Conservation (phyloP, 2,113 vertebrate species). For the Eptesicus fuscus region DNA sequence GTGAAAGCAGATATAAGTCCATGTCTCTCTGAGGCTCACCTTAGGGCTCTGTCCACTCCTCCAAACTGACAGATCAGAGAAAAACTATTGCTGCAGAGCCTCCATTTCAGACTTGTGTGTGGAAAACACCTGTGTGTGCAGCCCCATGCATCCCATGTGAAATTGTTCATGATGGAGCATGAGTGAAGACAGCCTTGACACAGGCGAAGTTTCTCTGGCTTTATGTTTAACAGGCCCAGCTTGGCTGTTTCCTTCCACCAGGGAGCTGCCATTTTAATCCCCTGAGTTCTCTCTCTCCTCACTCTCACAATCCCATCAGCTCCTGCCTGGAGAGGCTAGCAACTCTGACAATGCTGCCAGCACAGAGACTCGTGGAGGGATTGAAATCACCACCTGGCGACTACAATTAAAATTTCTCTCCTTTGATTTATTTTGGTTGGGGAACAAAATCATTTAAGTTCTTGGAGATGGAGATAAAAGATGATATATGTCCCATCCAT, state of each 20-base stretch:
- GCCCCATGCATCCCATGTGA: background rate
- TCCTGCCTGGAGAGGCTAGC: conserved; percentile 38
- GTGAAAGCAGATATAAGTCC: background rate
- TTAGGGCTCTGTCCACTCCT: background rate
- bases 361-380: background rate
- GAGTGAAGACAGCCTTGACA: background rate
- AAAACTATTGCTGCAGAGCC: background rate
- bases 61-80: background rate
- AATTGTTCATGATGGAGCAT: background rate
- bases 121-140: background rate
- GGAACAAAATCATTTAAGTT: conserved; percentile 60
- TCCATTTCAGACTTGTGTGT: background rate
- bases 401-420: conserved; percentile 63
- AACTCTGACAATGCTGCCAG: background rate
- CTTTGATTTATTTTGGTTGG: conserved; percentile 71
- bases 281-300: background rate
- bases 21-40: background rate
- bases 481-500: conserved; percentile 56
- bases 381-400: conserved; percentile 54
- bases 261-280: background rate
- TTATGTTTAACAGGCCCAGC: background rate
- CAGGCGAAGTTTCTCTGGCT: background rate
- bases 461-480: conserved; percentile 64
- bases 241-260: conserved; percentile 3
- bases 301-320: conserved; percentile 29